These are phyloP conservation scores for Drosophila elegans DNA, from an alignment of 1,140 invertebrate genomes.

Conservation along the genomic window DNA sequence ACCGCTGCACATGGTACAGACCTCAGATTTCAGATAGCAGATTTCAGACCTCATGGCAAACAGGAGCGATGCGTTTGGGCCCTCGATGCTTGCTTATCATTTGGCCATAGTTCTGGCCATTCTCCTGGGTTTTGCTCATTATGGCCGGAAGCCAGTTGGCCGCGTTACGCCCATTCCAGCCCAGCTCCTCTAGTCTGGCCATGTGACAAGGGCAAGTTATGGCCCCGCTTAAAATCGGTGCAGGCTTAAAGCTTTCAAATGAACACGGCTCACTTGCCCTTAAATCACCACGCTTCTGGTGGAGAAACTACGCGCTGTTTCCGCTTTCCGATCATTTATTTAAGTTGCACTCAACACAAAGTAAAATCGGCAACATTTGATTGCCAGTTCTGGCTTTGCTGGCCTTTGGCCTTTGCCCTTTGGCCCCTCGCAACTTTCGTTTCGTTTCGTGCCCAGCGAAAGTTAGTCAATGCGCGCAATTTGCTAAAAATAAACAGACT, in stretches of 20 bases:
- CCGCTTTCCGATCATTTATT: constrained; percentile 57
- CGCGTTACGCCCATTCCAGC: constrained; percentile 33
- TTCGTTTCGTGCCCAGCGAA: constrained; percentile 45
- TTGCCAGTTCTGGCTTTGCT: constrained; percentile 30
- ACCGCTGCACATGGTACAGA: constrained; percentile 49
- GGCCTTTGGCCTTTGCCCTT: constrained; percentile 12
- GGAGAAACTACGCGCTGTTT: constrained; percentile 8
- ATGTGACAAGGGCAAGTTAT: constrained; percentile 67
- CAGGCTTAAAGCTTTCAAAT: constrained; percentile 46
- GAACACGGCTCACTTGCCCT: constrained; percentile 12
- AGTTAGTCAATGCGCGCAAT: constrained; percentile 63
- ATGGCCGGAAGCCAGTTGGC: constrained; percentile 67
- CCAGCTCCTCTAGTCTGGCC: constrained; percentile 7
- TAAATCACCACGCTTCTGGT: constrained; percentile 21
- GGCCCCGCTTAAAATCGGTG: constrained; percentile 38
- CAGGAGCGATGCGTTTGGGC: constrained; percentile 27
- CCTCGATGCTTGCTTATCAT: constrained; percentile 52
- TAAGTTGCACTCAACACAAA: constrained; percentile 63
- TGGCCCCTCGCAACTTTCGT: constrained; percentile 11
- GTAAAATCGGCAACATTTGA: constrained; percentile 60
- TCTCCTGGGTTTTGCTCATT: constrained; percentile 57
- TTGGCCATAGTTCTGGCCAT: constrained; percentile 34
- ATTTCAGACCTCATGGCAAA: constrained; percentile 30
- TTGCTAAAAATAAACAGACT: constrained; percentile 64
- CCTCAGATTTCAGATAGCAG: constrained; percentile 50